Conservation (phyloP, 35 echinoderm and acorn worm species). For the Eucidaris tribuloides region DNA sequence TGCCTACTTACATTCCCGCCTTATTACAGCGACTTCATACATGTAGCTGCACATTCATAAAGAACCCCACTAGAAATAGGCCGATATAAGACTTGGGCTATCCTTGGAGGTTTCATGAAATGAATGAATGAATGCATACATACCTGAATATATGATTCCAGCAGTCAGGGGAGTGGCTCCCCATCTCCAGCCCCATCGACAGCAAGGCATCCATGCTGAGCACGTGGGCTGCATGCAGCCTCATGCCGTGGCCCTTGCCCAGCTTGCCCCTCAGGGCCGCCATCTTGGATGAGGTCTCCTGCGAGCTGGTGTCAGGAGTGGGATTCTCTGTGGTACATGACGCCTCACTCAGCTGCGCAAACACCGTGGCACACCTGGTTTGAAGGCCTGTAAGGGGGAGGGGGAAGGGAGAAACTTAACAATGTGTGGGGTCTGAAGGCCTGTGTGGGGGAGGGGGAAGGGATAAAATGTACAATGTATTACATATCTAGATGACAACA, state of each 20-base stretch:
- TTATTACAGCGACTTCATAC: no score
- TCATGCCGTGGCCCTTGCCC: conserved; percentile 62
- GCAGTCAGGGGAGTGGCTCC: conserved; percentile 83
- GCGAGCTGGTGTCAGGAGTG: background rate
- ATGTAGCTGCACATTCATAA: no score
- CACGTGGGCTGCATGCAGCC: conserved; percentile 89
- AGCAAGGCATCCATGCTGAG: conserved; percentile 94
- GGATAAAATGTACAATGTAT: no score
- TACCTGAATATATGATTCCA: conserved; percentile 99
- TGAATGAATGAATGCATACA: no score
- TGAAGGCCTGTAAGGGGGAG: conserved; percentile 60
- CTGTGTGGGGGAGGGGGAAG: no score
- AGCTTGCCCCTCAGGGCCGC: conserved; percentile 40
- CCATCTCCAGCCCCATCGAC: conserved; percentile 98
- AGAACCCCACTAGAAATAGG: no score
- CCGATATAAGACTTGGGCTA: no score
- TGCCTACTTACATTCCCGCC: no score
- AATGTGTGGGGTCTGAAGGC: no score
- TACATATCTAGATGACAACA: no score
- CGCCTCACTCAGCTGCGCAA: conserved; percentile 80
- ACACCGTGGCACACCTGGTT: conserved; percentile 73
- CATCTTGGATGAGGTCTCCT: background rate
- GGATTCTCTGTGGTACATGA: conserved; percentile 74
- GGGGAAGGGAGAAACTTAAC: no score
- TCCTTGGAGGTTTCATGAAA: no score